phyloP scores from a whole-genome alignment of 2,797 vertebrate species.

The Sebastes variabilis region DNA sequence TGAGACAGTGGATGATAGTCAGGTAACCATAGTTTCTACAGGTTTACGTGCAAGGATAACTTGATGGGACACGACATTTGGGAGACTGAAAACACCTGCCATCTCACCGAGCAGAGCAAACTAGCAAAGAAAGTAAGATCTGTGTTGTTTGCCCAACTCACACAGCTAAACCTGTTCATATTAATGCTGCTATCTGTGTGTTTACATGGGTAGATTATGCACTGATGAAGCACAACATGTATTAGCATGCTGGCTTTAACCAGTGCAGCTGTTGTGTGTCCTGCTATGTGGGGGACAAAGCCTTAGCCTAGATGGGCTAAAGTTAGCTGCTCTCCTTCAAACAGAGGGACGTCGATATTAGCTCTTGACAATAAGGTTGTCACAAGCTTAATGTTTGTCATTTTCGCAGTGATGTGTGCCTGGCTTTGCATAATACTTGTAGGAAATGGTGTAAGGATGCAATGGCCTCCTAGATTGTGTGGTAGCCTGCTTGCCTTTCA shows the following conservation, averaged over 20 bases:
- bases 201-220: neutral
- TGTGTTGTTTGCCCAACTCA: conserved; percentile 39
- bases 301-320: conserved; percentile 70
- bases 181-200: neutral
- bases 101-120: conserved; percentile 49
- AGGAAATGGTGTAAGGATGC: neutral
- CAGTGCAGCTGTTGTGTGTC: neutral
- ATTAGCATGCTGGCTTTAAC: neutral
- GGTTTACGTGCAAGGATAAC: conserved; percentile 11
- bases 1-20: conserved; percentile 6
- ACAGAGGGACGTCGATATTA: conserved; percentile 30
- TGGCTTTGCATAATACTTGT: neutral
- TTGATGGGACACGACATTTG: conserved; percentile 52
- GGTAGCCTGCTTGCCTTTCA: conserved; percentile 33
- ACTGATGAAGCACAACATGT: too few species aligned
- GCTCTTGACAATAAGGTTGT: neutral
- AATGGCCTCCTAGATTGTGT: neutral
- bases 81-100: conserved; percentile 56
- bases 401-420: neutral
- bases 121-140: conserved; percentile 71
- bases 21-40: neutral
- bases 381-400: neutral
- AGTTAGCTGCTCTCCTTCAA: conserved; percentile 64
- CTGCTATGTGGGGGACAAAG: conserved; percentile 64
- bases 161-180: neutral